phyloP scores from a whole-genome alignment of 2,113 vertebrate genomes.

The Sinocyclocheilus anophthalmus region DNA sequence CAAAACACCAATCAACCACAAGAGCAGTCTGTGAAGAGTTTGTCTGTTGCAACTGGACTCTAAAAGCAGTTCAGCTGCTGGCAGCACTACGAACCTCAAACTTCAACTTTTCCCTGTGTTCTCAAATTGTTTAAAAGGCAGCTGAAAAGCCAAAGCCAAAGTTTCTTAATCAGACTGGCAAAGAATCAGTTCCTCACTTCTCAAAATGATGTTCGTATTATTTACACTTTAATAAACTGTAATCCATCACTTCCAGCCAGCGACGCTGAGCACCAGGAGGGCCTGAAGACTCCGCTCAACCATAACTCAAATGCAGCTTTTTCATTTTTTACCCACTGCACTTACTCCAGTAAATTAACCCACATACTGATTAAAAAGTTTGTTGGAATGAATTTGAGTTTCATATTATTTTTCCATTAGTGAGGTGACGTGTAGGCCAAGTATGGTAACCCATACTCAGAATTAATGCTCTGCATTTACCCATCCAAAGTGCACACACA shows the following conservation, averaged over 20 bases:
- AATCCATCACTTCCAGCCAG: not conserved
- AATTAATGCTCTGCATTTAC: too few relatives aligned
- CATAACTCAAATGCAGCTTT: not conserved
- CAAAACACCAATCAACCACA: conserved; percentile 18
- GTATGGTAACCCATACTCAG: too few relatives aligned
- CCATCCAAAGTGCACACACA: too few relatives aligned
- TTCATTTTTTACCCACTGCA: not conserved
- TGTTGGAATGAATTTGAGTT: not conserved
- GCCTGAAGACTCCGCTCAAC: not conserved
- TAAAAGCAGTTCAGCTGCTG: not conserved
- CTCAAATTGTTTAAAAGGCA: not conserved
- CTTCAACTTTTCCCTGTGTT: not conserved
- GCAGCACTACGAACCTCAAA: not conserved
- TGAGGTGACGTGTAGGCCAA: too few relatives aligned
- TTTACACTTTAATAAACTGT: not conserved
- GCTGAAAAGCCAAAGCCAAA: not conserved
- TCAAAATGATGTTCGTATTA: not conserved
- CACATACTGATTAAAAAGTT: not conserved
- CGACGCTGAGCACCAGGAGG: too few relatives aligned
- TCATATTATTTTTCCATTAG: not conserved
- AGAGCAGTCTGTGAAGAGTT: not conserved
- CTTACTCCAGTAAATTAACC: not conserved
- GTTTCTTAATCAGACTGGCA: not conserved
- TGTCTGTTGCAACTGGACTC: not conserved
- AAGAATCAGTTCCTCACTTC: not conserved